Percentiles rank a stretch among this genome's conserved stretches.
Evolutionary conservation across 2,113 vertebrate species (phyloP).

Genomic region (Phrynocephalus versicolor): DNA sequence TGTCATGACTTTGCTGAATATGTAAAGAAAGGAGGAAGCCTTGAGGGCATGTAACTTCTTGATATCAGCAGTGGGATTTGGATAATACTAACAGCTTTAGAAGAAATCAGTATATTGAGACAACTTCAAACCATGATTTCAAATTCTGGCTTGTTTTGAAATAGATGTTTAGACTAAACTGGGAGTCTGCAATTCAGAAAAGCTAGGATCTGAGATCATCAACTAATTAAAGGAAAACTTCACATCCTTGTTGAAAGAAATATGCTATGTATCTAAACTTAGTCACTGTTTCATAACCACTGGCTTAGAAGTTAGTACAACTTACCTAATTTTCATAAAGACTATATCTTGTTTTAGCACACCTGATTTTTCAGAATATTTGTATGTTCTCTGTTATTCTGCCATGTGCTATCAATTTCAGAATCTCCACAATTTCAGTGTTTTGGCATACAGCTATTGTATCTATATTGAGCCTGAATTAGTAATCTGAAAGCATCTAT

Average conservation of each 20-base stretch:
- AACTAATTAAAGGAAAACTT: no score
- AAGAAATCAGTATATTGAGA: neutral
- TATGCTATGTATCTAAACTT: neutral
- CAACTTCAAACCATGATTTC: neutral
- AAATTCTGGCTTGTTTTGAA: neutral
- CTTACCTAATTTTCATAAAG: neutral
- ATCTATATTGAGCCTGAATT: neutral
- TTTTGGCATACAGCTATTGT: neutral
- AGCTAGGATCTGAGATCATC: neutral
- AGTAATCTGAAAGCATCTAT: neutral
- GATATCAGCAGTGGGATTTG: neutral
- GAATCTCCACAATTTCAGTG: neutral
- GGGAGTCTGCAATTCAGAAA: neutral
- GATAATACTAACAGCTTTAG: neutral
- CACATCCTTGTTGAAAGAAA: no score
- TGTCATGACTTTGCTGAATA: neutral
- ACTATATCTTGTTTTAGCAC: neutral
- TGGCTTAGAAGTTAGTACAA: neutral
- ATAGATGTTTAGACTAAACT: neutral
- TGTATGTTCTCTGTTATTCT: neutral
- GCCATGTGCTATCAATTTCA: neutral
- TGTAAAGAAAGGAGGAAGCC: neutral
- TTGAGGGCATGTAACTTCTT: neutral
- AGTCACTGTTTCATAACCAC: neutral
- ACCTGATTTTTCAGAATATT: neutral